These are phyloP conservation scores for Botia almorhae DNA, from an alignment of 2,797 vertebrate genomes.

Conservation along the genomic window DNA sequence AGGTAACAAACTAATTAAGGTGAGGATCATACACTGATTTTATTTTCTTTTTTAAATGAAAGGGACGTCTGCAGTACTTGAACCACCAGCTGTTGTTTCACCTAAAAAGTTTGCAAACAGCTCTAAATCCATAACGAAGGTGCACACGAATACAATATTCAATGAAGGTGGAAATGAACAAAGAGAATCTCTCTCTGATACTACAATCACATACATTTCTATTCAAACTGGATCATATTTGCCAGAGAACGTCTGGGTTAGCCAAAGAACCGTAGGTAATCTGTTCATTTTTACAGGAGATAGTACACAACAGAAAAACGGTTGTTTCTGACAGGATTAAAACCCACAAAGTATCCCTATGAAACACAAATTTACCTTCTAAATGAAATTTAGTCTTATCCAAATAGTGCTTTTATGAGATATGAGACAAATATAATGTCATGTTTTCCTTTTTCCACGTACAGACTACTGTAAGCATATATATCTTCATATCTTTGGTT, in stretches of 20 bases:
- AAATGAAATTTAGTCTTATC: slow-evolving; percentile 44
- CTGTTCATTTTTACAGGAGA: background rate
- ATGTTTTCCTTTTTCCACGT: slow-evolving; percentile 10
- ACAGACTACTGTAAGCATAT: too few relatives aligned
- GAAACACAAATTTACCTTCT: background rate
- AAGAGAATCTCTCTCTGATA: background rate
- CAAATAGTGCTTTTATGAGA: slow-evolving; percentile 6
- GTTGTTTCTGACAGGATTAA: background rate
- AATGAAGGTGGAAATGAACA: background rate
- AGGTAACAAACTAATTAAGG: too few relatives aligned
- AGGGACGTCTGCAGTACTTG: background rate
- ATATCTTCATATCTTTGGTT: too few relatives aligned
- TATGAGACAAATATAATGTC: background rate
- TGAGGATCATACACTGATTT: too few relatives aligned
- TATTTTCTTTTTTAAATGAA: too few relatives aligned
- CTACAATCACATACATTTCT: slow-evolving; percentile 11
- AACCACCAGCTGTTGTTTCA: background rate
- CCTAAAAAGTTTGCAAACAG: background rate
- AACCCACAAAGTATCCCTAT: background rate
- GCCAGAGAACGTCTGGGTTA: background rate
- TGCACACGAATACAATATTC: background rate
- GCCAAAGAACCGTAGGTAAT: background rate
- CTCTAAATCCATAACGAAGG: background rate
- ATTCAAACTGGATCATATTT: background rate
- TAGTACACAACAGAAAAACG: too few relatives aligned